These are phyloP conservation scores for Teleogryllus oceanicus DNA, from an alignment of 2,888 invertebrate species.

Conservation along the genomic window DNA sequence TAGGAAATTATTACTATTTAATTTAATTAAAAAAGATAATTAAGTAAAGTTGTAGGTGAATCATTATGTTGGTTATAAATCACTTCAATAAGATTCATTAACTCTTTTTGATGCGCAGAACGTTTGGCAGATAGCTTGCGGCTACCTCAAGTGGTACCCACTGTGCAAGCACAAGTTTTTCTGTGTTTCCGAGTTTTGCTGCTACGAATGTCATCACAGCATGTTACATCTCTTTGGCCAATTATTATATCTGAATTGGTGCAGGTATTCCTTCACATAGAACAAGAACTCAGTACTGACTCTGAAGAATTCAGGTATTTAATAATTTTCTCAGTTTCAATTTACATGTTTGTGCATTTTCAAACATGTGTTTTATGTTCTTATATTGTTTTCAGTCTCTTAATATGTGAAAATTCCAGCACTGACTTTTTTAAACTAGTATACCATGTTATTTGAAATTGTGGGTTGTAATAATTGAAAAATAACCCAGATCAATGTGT, in stretches of 20 bases:
- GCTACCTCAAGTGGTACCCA: constrained; percentile 65
- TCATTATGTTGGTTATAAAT: constrained; percentile 20
- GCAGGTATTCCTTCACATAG: constrained; percentile 80
- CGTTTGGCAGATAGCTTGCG: constrained; percentile 79
- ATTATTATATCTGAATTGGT: constrained; percentile 88
- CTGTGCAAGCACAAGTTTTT: constrained; percentile 81
- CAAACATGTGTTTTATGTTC: too few species aligned
- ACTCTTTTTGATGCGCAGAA: constrained; percentile 55
- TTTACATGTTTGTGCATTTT: not conserved
- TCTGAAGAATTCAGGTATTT: constrained; percentile 70
- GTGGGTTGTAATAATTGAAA: too few species aligned
- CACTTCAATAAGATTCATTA: not conserved
- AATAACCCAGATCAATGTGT: too few species aligned
- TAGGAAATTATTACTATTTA: not conserved
- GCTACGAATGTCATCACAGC: constrained; percentile 76
- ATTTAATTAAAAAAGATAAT: not conserved
- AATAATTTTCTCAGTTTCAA: not conserved
- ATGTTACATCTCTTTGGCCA: constrained; percentile 86
- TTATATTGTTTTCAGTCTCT: too few species aligned
- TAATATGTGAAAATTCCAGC: too few species aligned
- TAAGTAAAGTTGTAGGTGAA: not conserved
- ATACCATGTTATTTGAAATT: too few species aligned
- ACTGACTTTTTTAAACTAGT: too few species aligned
- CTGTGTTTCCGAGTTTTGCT: constrained; percentile 82
- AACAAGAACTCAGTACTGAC: constrained; percentile 74